These are phyloP conservation scores for Potamarius usumacintae DNA, from an alignment of 2,113 vertebrate species.

Conservation along the genomic window DNA sequence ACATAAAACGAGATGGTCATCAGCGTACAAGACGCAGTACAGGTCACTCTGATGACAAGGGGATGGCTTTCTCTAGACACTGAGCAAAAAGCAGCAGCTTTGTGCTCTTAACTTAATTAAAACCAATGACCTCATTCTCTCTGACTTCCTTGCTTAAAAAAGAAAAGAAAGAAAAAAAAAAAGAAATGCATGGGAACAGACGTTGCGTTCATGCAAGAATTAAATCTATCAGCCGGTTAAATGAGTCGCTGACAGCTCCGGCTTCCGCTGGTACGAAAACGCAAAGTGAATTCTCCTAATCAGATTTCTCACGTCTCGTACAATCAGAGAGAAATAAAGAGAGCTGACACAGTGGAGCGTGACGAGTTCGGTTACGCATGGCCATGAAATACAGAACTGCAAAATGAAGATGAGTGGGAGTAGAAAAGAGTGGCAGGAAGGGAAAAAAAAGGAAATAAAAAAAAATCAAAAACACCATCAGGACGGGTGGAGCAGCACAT, in stretches of 20 bases:
- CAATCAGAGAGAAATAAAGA: background rate
- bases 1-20: constrained; percentile 44
- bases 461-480: constrained; percentile 38
- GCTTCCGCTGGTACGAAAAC: constrained; percentile 12
- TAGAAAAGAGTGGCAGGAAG: background rate
- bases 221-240: constrained; percentile 35
- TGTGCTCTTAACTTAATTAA: constrained; percentile 49
- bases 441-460: background rate
- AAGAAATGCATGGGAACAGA: constrained; percentile 30
- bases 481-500: constrained; percentile 45
- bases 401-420: constrained; percentile 6
- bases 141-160: constrained; percentile 33
- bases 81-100: constrained; percentile 34
- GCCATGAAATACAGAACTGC: background rate
- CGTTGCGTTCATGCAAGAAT: constrained; percentile 17
- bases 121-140: constrained; percentile 36
- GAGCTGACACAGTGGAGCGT: background rate
- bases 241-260: constrained; percentile 30
- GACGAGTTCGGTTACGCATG: constrained; percentile 29
- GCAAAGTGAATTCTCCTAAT: constrained; percentile 22
- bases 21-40: background rate
- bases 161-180: background rate
- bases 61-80: background rate
- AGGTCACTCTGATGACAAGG: background rate
- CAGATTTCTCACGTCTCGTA: background rate